Percentiles rank a stretch among this genome's conserved stretches.
These are phyloP conservation scores for Azorinus chamasolen DNA, from an alignment of 2,888 invertebrate species.

Conservation along the genomic window DNA sequence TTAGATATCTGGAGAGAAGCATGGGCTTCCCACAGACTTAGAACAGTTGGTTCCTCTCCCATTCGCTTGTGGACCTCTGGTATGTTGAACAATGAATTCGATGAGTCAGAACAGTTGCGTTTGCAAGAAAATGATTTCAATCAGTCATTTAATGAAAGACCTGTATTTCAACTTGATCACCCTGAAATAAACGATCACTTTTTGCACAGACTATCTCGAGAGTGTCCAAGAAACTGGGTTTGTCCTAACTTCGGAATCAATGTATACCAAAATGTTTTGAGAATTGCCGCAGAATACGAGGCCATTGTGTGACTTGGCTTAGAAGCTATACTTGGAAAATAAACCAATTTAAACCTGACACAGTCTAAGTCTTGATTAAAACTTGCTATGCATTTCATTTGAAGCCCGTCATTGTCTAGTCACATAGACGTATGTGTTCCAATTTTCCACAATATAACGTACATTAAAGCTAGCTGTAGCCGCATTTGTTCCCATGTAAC, in stretches of 20 bases:
- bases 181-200: slow-evolving; percentile 1
- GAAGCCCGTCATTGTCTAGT: no score
- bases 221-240: slow-evolving; percentile 11
- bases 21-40: slow-evolving; percentile 11
- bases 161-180: neutral
- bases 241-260: slow-evolving; percentile 13
- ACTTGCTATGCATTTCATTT: no score
- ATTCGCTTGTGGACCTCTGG: slow-evolving; percentile 7
- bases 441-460: no score
- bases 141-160: neutral
- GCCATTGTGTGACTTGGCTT: no score
- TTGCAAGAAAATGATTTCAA: neutral
- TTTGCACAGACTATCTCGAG: neutral
- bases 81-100: slow-evolving; percentile 3
- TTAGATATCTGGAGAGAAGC: slow-evolving; percentile 13
- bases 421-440: no score
- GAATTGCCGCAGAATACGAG: slow-evolving; percentile 4
- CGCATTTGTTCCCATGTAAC: no score
- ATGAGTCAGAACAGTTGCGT: neutral
- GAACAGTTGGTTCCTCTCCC: slow-evolving; percentile 14
- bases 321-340: no score
- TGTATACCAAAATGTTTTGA: slow-evolving; percentile 8
- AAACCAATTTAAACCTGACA: no score
- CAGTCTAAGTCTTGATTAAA: no score
- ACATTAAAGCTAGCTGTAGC: no score